Evolutionary conservation across 1,140 invertebrate species (phyloP).

Genomic region (Drosophila orena): DNA sequence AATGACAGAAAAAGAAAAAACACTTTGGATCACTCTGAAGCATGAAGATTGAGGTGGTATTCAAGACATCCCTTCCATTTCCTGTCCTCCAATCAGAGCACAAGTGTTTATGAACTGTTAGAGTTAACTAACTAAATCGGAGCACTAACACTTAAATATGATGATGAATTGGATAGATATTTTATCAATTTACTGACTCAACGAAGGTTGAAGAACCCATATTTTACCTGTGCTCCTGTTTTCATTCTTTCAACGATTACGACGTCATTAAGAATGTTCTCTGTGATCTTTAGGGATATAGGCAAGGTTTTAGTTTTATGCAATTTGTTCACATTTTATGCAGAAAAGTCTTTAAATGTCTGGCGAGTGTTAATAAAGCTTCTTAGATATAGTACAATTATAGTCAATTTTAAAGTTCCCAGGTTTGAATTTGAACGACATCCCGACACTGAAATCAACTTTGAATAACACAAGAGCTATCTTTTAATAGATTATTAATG

Average conservation of each 20-base stretch:
- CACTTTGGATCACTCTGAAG: conserved; percentile 21
- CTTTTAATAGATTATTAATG: conserved; percentile 20
- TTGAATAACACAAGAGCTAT: neutral
- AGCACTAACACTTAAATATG: conserved; percentile 50
- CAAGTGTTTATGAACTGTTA: conserved; percentile 80
- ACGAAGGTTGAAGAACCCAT: conserved; percentile 39
- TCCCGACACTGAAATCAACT: conserved; percentile 9
- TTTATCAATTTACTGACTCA: conserved; percentile 32
- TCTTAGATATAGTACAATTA: too few species aligned
- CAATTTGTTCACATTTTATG: conserved; percentile 74
- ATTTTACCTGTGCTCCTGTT: conserved; percentile 15
- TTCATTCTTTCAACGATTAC: neutral
- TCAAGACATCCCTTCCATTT: conserved; percentile 14
- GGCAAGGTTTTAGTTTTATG: conserved; percentile 54
- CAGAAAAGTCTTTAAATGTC: conserved; percentile 15
- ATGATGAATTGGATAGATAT: neutral
- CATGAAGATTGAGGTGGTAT: conserved; percentile 11
- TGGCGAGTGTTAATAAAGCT: too few species aligned
- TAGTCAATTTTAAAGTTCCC: conserved; percentile 1
- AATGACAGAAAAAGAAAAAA: conserved; percentile 28
- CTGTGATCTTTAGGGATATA: conserved; percentile 26
- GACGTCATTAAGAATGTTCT: conserved; percentile 40
- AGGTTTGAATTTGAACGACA: conserved; percentile 32
- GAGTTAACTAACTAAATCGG: conserved; percentile 83
- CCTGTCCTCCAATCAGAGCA: conserved; percentile 5